Evolutionary conservation across 2,113 vertebrate genomes (phyloP), one percentile per base, ranked within the genome.

Genomic region (Malaclemys terrapin): DNA sequence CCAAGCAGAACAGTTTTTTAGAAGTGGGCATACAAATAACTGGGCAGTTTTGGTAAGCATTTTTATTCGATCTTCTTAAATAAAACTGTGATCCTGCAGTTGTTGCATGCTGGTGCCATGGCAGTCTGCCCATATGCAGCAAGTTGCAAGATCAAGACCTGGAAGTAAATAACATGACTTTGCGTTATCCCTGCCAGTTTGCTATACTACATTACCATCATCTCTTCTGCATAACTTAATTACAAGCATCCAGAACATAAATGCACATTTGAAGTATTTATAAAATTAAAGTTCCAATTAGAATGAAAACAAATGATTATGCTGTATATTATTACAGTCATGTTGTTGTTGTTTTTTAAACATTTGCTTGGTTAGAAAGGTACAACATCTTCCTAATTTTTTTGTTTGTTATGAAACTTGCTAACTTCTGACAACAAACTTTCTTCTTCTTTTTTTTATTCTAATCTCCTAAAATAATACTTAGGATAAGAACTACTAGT

Each of bases 11-110:
- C 98, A 99, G 76, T 99, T 99, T 95, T 99, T 99, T 90, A 99
- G 97, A 98, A 99, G 99, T 84, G 99, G 99, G 10, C 99, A 99
- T 82, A 99, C 99, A 22, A 99, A 99, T 94, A 99, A 99, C 97
- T 99, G 99, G 99, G 99, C 99, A 4, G 99, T 99, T 87, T 96
- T 99, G 98, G 99, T 99, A 97, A 98, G 98, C 85, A 19, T 53
- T 20, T 35, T 89, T 5, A 5, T 7, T 31, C 81, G 56, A 35
- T 69, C 94, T 88, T 91, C 22, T 56, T 92, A 38, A 45, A 50
- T 0, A 59, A 52, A 88, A 47, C n/a, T 11, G 19, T 10, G n/a
- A 38, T 72, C 65, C 65, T 72, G 65, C 35, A 38, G 19, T 72
- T 72, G 65, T 20, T 72, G n/a, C n/a, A n/a, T 69, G 35, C 17